phyloP scores from a whole-genome alignment of 2,888 invertebrate species.

The Orthonevra nobilis region DNA sequence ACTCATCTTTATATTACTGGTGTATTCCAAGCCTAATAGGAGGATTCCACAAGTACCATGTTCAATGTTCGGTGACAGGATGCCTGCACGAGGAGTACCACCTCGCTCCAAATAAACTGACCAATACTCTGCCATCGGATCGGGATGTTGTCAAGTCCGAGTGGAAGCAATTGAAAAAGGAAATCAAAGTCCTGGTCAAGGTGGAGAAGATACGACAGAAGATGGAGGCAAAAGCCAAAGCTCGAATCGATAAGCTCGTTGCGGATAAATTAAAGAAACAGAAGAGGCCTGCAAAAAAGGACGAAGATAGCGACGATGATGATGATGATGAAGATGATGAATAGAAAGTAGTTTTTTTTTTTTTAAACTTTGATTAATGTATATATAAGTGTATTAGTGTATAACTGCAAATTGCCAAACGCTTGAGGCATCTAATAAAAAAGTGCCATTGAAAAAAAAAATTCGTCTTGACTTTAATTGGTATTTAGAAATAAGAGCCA shows the following conservation, averaged over 20 bases:
- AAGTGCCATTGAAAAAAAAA: too few species aligned
- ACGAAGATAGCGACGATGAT: too few species aligned
- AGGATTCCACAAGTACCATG: constrained; percentile 63
- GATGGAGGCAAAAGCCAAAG: constrained; percentile 35
- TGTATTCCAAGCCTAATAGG: constrained; percentile 54
- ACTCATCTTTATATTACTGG: constrained; percentile 58
- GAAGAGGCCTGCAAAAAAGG: background rate
- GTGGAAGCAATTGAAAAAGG: constrained; percentile 37
- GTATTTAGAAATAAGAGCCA: too few species aligned
- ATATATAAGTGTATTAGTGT: too few species aligned
- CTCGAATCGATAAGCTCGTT: constrained; percentile 39
- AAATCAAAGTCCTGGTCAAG: constrained; percentile 23
- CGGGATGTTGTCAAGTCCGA: constrained; percentile 38
- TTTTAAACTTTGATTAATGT: background rate
- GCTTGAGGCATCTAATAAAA: too few species aligned
- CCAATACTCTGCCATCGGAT: constrained; percentile 19
- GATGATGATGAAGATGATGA: constrained; percentile 43
- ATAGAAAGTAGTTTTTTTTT: background rate
- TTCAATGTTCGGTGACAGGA: constrained; percentile 42
- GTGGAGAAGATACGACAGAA: constrained; percentile 36
- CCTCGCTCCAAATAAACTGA: background rate
- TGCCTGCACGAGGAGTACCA: constrained; percentile 45
- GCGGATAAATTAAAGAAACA: constrained; percentile 24
- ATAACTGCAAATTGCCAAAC: too few species aligned
- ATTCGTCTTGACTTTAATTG: too few species aligned